These are phyloP conservation scores for Julus scanicus DNA, from an alignment of 2,888 invertebrate genomes.

Conservation along the genomic window DNA sequence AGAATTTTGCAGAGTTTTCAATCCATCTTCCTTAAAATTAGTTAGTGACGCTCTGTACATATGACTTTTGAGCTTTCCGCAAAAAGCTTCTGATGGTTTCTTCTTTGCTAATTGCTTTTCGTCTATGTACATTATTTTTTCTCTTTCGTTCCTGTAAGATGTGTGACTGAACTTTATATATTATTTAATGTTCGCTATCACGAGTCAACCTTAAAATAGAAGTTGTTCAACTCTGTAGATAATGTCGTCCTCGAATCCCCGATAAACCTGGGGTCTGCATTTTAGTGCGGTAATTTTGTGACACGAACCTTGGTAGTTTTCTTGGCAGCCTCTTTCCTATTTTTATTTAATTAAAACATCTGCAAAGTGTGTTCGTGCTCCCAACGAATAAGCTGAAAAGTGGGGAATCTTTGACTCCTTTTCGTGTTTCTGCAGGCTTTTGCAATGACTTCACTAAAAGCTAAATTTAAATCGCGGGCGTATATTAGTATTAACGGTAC, in stretches of 20 bases:
- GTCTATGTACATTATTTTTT: too few relatives aligned
- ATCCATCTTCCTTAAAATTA: too few relatives aligned
- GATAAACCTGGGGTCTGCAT: not conserved
- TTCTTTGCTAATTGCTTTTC: too few relatives aligned
- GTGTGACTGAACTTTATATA: not conserved
- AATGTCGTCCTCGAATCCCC: constrained; percentile 11
- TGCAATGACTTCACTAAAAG: not conserved
- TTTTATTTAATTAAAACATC: constrained; percentile 9
- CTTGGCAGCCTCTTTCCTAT: not conserved
- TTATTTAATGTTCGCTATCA: constrained; percentile 18
- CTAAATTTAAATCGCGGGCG: not conserved
- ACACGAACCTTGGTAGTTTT: too few relatives aligned
- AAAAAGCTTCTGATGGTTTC: too few relatives aligned
- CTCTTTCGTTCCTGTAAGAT: too few relatives aligned
- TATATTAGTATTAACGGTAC: not conserved
- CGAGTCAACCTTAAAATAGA: constrained; percentile 12
- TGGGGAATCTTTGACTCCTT: not conserved
- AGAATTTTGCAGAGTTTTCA: too few relatives aligned
- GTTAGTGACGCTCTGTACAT: too few relatives aligned
- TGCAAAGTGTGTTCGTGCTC: constrained; percentile 20
- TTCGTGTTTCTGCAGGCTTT: too few relatives aligned
- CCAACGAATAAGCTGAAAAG: not conserved
- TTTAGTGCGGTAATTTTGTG: too few relatives aligned
- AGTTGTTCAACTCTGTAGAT: constrained; percentile 10
- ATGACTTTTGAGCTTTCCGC: too few relatives aligned